Evolutionary conservation across 2,888 invertebrate genomes (phyloP), one percentile per base, ranked within the genome.

Genomic region (Spisula subtruncata): DNA sequence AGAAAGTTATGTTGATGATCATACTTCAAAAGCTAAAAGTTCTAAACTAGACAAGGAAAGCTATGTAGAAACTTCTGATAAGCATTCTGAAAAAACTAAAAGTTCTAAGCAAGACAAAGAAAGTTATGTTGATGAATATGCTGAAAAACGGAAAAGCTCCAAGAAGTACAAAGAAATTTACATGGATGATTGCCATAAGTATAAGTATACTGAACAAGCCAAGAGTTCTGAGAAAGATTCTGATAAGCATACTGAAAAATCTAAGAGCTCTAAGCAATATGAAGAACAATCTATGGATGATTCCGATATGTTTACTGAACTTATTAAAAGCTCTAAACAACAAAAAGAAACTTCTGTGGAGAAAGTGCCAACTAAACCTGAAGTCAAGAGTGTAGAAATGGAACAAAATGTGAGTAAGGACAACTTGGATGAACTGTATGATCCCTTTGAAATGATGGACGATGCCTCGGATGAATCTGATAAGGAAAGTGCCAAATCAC

Each of bases 381-480:
- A 75, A 32, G 29, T 71, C 29, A 25, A 25, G 14, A 35, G 35
- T 75, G 75, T 6, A 32, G 16, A 35, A 32, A 6, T 35, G 16
- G 16, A 75, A 75, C n/a, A 75, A 25, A 75, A 1, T 12, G 35
- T 18, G 32, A 60, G 46, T 41, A 60, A 60, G 56, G 83, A 84
- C 41, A 84, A 35, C 20, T 66, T 56, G n/a, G 16, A 46, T 75
- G 87, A 83, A 75, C 60, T 87, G 5, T 91, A 91, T 90, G 91
- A 91, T 84, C 91, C 91, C 4, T 91, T 91, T 89, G 91, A 91
- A 82, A 80, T 51, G 20, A 56, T 51, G 46, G 41, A 87, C 82
- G 86, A 87, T 32, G 75, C 29, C 0, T 80, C 80, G 80, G 83
- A 82, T 80, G 56, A 75, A 20, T 88, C 88, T 29, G 88, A 85